phyloP scores from a whole-genome alignment of 2,113 vertebrate genomes.

The Alligator mississippiensis region DNA sequence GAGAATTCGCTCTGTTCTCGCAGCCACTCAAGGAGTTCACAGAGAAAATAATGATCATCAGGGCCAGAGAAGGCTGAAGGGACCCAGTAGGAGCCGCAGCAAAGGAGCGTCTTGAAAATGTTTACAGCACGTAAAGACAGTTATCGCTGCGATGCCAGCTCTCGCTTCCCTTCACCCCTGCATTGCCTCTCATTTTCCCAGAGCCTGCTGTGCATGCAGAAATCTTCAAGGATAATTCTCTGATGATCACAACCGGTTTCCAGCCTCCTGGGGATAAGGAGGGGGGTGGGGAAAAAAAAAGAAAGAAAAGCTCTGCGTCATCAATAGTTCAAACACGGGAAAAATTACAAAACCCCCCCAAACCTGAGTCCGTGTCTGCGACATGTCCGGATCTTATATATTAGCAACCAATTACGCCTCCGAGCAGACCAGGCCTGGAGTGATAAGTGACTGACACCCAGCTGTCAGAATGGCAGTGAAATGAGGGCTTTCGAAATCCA shows the following conservation, averaged over 20 bases:
- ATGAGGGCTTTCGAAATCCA: not conserved
- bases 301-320: not conserved
- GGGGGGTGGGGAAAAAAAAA: not conserved
- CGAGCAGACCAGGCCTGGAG: not conserved
- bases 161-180: not conserved
- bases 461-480: fast-evolving
- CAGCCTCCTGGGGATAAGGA: not conserved
- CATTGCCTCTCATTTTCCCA: not conserved
- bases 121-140: not conserved
- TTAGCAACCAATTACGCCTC: not conserved
- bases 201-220: not conserved
- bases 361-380: not conserved
- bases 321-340: not conserved
- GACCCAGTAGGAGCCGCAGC: not conserved
- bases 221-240: not conserved
- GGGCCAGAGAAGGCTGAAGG: not conserved
- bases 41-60: not conserved
- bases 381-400: not conserved
- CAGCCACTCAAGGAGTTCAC: not conserved
- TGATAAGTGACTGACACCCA: not conserved
- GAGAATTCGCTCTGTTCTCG: not conserved
- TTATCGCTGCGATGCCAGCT: not conserved
- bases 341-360: not conserved
- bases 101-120: not conserved
- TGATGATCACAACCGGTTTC: not conserved